Evolutionary conservation across 2,888 invertebrate genomes (phyloP), one percentile per base, ranked within the genome.

Genomic region (Mythimna lalbum): DNA sequence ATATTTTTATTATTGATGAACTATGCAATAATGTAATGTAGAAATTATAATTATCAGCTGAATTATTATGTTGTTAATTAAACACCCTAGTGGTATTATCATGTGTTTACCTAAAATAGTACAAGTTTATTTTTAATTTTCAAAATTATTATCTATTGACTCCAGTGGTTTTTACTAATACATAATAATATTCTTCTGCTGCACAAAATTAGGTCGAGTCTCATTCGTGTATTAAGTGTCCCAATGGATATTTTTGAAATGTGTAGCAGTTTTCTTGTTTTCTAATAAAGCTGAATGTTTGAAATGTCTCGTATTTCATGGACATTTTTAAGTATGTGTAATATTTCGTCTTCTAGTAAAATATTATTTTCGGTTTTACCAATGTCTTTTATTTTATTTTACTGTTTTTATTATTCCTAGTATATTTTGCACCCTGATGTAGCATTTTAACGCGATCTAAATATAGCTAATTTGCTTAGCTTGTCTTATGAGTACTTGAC

Each of bases 341-440:
- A 93, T 92, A 93, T 93, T 93, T 94, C 92, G 90, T 94, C 93
- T 94, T 93, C 91, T 95, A 95, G 95, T 95, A 95, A 95, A 94
- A 95, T 94, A 94, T 94, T 94, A 94, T 95, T 95, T 94, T 95
- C 92, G 91, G 94, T 95, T 95, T 92, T 90, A 91, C 27, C 78
- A 63, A 82, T 55, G 89, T 86, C 87, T 93, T 93, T 92, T 90
- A 61, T 75, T 85, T 83, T 62, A 9, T 43, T 57, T 39, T 53
- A 55, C 27, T 50, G 14, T 12, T 27, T n/a, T 39, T 33, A 33
- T 33, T 17, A 23, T 43, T 12, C 19, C 2, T 17, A 72, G 21
- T 36, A 36, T 55, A n/a, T n/a, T n/a, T 33, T 23, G 21, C 4
- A 5, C 19, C 31, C 19, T 53, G 21, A 23, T 55, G 53, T 9